Evolutionary conservation across 2,113 vertebrate genomes (phyloP), one percentile per base, ranked within the genome.

Genomic region (Lophochroa leadbeateri): DNA sequence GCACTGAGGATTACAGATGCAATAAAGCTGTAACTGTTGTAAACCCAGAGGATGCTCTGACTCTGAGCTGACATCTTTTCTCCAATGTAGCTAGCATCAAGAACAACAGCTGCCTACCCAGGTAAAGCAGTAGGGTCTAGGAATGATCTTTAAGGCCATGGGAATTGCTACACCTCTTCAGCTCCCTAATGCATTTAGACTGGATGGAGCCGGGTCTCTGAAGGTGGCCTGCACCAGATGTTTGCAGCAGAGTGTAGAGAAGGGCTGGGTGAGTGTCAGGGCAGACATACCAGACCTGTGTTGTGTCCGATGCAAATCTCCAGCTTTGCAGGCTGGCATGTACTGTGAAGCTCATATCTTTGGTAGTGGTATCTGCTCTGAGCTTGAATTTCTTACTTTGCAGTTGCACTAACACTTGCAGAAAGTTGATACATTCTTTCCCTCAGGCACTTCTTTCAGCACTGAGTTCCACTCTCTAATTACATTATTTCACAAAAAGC

Each of bases 371-470:
- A 5, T 46, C 44, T 65, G 47, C 80, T 76, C 58, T 76, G 35
- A 61, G 28, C 65, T 75, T 72, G 41, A 41, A 68, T 67, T 82
- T 76, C 61, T 71, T 91, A 15, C 19, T 78, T 77, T 91, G 43
- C 44, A 82, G 27, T 35, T 94, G 39, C 47, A 28, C 11, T 92
- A 78, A 81, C 23, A 31, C 31, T 81, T 83, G 7, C 11, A 77
- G 83, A 43, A 93, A 75, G 60, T 60, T 78, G 68, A 81, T 86
- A 80, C 13, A 3, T 88, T 50, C 41, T 88, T 92, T 67, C 37
- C 81, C 76, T 90, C 63, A 17, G 88, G 87, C 50, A 29, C 39
- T 86, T 90, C 52, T 91, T 88, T 76, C 53, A 76, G 63, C 35
- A 15, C 50, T 2, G 39, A 70, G 7, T 92, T 95, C 64, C 43